Percentiles rank a stretch among this genome's conserved stretches.
These are phyloP conservation scores for Copidosoma aretas DNA, from an alignment of 2,888 invertebrate genomes.

Conservation along the genomic window DNA sequence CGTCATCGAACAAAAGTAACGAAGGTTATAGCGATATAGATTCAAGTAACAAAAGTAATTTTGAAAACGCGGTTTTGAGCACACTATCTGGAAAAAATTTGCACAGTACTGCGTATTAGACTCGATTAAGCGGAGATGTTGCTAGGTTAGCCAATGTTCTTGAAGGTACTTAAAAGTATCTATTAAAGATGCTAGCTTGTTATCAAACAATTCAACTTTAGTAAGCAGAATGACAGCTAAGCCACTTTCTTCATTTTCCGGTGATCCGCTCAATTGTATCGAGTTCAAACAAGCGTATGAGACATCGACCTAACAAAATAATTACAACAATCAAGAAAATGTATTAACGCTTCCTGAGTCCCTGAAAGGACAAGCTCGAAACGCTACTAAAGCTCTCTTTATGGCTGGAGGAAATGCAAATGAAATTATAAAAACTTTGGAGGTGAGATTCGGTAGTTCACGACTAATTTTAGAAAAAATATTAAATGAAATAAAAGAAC, in stretches of 20 bases:
- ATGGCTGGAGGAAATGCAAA: background rate
- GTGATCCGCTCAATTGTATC: background rate
- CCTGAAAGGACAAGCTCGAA: background rate
- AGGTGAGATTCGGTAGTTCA: too few species aligned
- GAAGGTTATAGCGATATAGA: too few species aligned
- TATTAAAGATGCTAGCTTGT: background rate
- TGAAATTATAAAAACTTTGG: conserved; percentile 1
- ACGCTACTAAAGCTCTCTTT: background rate
- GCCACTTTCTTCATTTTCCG: background rate
- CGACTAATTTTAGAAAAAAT: too few species aligned
- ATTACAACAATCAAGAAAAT: background rate
- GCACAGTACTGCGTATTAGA: too few species aligned
- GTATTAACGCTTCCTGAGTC: background rate
- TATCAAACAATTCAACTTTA: background rate
- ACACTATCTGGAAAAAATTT: too few species aligned
- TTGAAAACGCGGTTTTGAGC: too few species aligned
- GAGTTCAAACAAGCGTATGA: background rate
- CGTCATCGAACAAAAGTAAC: too few species aligned
- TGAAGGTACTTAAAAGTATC: too few species aligned
- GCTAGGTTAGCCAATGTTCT: too few species aligned
- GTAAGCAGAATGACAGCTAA: background rate
- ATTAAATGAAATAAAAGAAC: too few species aligned
- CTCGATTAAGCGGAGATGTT: too few species aligned
- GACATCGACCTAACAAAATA: background rate
- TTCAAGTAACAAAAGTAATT: too few species aligned